Evolutionary conservation across 2,113 vertebrate species (phyloP), one percentile per base, ranked within the genome.

Genomic region (Hoplias malabaricus): DNA sequence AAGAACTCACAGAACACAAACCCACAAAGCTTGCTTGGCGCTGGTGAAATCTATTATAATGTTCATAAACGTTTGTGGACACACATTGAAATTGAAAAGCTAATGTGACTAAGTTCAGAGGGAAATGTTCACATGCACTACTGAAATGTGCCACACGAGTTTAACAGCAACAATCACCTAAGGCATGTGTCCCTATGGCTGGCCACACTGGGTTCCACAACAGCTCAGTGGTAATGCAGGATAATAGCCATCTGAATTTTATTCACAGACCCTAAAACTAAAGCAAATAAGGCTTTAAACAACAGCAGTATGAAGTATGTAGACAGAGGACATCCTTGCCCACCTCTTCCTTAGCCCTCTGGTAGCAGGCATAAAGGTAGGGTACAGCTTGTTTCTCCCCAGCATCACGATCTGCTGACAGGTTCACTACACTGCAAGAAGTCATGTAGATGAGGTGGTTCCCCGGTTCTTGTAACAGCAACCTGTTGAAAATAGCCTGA

Each of bases 401-500:
- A 0, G 97, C 96, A 8, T 99, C 97, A 0, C 98, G 93, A 71
- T 99, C 98, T 0, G 98, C 96, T 0, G 98, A 98, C 69, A 98
- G 92, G 88, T 99, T 99, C 69, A 94, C 90, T 0, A 88, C 87
- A 27, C 91, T 88, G 76, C 92, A 90, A 6, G 92, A 92, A 0
- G 96, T 99, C 98, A 99, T 99, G 88, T 92, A 93, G 82, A 99
- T 96, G 83, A 99, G 90, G 80, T 97, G 94, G 89, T 91, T 96
- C 56, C 95, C 96, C 0, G 97, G 98, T 83, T 99, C 96, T 0
- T 89, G 92, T 75, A 99, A 90, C 85, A 99, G 90, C 85, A 99
- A 84, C 50, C 97, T 95, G 69, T 91, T 93, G 73, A 99, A 99
- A 76, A 99, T 87, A 67, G 95, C 98, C 98, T 99, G 82, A 74